These are phyloP conservation scores for Pelobates cultripes DNA, from an alignment of 2,797 vertebrate genomes.

Conservation along the genomic window DNA sequence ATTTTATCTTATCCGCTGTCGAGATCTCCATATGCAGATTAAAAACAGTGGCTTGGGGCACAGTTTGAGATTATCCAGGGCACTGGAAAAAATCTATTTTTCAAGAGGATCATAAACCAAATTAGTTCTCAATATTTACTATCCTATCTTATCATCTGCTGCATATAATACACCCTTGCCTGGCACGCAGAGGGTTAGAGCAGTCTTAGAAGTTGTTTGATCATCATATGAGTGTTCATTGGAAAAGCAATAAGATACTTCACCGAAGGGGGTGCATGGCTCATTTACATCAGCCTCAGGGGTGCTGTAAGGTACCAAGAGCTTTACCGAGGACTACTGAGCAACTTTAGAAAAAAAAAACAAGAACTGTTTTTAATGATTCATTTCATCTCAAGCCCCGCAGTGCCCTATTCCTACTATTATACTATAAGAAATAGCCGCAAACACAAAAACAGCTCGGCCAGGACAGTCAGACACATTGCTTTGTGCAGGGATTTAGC, in stretches of 20 bases:
- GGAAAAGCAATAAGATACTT: slow-evolving; percentile 36
- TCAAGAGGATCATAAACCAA: too few relatives aligned
- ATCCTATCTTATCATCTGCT: too few relatives aligned
- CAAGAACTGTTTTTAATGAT: slow-evolving; percentile 41
- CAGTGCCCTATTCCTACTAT: slow-evolving; percentile 28
- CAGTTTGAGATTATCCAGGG: too few relatives aligned
- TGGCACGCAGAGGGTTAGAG: slow-evolving; percentile 1
- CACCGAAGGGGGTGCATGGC: slow-evolving; percentile 25
- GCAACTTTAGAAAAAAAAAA: slow-evolving; percentile 29
- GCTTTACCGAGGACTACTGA: slow-evolving; percentile 27
- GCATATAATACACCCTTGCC: background rate
- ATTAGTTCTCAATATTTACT: too few relatives aligned
- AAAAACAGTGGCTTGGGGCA: too few relatives aligned
- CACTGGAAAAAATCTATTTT: too few relatives aligned
- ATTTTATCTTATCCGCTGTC: too few relatives aligned
- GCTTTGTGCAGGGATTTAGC: slow-evolving; percentile 1
- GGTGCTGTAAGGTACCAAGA: slow-evolving; percentile 42
- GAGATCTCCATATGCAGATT: too few relatives aligned
- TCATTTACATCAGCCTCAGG: slow-evolving; percentile 43
- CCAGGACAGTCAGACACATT: background rate
- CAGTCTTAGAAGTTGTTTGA: background rate
- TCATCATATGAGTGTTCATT: slow-evolving; percentile 25
- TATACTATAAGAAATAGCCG: slow-evolving; percentile 38
- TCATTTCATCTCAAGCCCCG: slow-evolving; percentile 39
- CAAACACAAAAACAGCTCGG: too few relatives aligned